Evolutionary conservation across 2,888 invertebrate species (phyloP).

Genomic region (Phyllotreta cruciferae): DNA sequence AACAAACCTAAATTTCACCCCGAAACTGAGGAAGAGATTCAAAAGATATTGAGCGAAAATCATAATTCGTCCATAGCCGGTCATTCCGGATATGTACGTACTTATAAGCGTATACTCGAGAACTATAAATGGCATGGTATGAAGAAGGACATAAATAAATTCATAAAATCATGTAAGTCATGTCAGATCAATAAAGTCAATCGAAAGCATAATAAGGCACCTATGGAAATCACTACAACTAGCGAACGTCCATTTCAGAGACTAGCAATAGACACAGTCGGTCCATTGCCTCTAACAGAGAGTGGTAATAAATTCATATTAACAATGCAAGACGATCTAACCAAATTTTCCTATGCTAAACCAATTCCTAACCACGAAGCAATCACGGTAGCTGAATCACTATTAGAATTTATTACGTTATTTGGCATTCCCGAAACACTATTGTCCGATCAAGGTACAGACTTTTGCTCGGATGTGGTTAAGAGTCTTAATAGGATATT

Average conservation of each 20-base stretch:
- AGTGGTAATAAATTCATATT: too few relatives aligned
- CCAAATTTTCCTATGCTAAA: constrained; percentile 36
- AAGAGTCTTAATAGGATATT: constrained; percentile 49
- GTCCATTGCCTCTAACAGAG: too few relatives aligned
- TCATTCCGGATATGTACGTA: constrained; percentile 14
- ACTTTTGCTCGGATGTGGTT: constrained; percentile 52
- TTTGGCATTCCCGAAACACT: constrained; percentile 54
- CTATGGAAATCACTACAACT: too few relatives aligned
- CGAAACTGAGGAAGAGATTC: not conserved
- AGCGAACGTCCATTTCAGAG: too few relatives aligned
- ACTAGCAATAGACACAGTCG: too few relatives aligned
- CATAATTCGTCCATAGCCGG: not conserved
- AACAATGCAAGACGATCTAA: constrained; percentile 41
- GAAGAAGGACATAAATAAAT: constrained; percentile 38
- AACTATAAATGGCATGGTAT: constrained; percentile 38
- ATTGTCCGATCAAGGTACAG: constrained; percentile 54
- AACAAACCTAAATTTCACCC: constrained; percentile 26
- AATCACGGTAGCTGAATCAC: constrained; percentile 46
- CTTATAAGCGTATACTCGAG: constrained; percentile 38
- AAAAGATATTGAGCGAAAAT: not conserved
- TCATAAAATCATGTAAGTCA: constrained; percentile 35
- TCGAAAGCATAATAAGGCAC: constrained; percentile 46
- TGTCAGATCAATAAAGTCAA: constrained; percentile 47
- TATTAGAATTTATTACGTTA: constrained; percentile 50
- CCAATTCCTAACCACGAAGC: constrained; percentile 48